Base-by-base conservation (phyloP, 1,140 invertebrate genomes). In the Halictus rubicundus region DNA sequence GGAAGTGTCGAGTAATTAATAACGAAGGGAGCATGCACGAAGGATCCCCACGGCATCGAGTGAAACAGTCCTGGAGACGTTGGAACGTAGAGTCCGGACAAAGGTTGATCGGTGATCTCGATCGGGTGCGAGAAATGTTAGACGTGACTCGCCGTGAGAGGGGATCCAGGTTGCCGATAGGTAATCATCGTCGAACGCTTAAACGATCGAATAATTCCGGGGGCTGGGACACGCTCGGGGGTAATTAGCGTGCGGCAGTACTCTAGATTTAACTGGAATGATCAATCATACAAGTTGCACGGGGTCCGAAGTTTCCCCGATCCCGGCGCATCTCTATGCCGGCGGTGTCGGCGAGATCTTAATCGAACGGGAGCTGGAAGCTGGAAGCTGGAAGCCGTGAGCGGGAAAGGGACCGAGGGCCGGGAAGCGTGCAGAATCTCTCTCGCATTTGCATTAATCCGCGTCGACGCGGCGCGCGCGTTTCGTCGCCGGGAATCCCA, bases 181-280 rank as follows among this genome's bases (percentile, higher is more conserved):
- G 73, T 84, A 84, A 84, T 84, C 78, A 75, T 61, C 68, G 32
- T 68, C 46, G 71, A 84, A 84, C 69, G 59, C 64, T 69, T 77
- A 76, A 84, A 66, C 66, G 83, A 84, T 85, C 72, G 64, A 74
- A 75, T 71, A 69, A 78, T 75, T 84, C 60, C 61, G 39, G 32
- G 32, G 32, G 39, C 21, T 60, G 52, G 21, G 37, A 25, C 49
- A 27, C 49, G 32, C 25, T 23, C 57, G 39, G 60, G 49, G 83
- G 84, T 85, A 85, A 85, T 85, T 85, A 74, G 49, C 73, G 42
- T 21, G 66, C 52, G n/a, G 54, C 21, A 57, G 73, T 66, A 73
- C 70, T 74, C 61, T 32, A 59, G 57, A 85, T 85, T 85, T 74
- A 81, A 85, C 49, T 71, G 32, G 70, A 46, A 52, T 54, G 72